A percentile compares a stretch with the other conserved stretches of the same genome.
phyloP scores from a whole-genome alignment of 92 coral and sea anemone genomes.

The Desmophyllum pertusum region DNA sequence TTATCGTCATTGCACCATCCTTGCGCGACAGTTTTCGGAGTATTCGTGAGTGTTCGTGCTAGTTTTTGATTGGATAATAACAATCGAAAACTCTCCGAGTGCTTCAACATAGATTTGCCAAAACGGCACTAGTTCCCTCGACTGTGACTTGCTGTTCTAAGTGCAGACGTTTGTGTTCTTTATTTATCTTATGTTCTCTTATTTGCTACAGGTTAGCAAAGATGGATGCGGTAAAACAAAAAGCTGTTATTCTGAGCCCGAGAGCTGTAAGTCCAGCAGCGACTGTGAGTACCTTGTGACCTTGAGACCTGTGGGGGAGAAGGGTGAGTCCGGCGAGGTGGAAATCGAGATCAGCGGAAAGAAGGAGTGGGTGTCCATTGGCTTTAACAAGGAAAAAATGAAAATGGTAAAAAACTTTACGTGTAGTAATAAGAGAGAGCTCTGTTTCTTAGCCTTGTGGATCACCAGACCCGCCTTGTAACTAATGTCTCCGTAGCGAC shows the following conservation, averaged over 20 bases:
- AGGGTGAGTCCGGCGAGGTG: slow-evolving; percentile 26
- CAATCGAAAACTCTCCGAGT: too few species aligned
- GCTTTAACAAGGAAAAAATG: slow-evolving; percentile 35
- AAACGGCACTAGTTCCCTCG: neutral
- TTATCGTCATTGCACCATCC: neutral
- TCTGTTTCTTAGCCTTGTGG: too few species aligned
- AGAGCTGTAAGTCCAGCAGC: slow-evolving; percentile 55
- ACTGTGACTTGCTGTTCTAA: too few species aligned
- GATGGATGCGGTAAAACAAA: slow-evolving; percentile 55
- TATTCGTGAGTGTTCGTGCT: neutral
- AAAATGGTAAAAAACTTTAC: slow-evolving; percentile 60
- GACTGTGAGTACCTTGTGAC: slow-evolving; percentile 74
- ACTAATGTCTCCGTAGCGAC: too few species aligned
- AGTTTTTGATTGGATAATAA: neutral
- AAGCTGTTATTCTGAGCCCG: slow-evolving; percentile 78
- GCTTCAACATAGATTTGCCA: too few species aligned
- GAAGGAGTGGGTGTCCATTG: slow-evolving; percentile 57
- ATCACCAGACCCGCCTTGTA: too few species aligned
- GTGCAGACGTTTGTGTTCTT: neutral
- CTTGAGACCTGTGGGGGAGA: slow-evolving; percentile 40
- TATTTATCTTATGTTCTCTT: too few species aligned
- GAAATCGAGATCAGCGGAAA: slow-evolving; percentile 70
- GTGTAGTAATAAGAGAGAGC: too few species aligned
- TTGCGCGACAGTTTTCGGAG: neutral
- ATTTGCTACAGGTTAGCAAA: slow-evolving; percentile 43